Conservation (phyloP, 2,797 vertebrate species). For the Graptemys geographica region DNA sequence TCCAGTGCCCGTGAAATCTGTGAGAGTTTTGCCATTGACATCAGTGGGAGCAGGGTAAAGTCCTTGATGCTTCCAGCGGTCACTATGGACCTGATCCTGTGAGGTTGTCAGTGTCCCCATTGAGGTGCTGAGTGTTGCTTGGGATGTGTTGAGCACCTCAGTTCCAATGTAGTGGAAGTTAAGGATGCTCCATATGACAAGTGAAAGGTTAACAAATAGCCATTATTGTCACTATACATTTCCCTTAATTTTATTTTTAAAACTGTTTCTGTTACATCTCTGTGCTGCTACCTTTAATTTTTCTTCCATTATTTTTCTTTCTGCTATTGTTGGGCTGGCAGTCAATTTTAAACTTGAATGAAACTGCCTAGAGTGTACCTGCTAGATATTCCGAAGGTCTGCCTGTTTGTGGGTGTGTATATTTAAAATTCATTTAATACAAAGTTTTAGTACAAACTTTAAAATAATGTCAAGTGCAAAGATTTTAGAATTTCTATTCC, state of each 20-base stretch:
- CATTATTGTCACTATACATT: background rate
- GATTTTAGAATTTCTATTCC: slow-evolving; percentile 20
- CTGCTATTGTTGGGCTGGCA: background rate
- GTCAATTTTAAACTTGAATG: background rate
- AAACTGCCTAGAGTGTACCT: background rate
- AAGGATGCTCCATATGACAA: background rate
- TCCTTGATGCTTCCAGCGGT: fast-evolving
- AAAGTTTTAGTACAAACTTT: background rate
- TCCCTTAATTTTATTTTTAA: background rate
- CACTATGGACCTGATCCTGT: background rate
- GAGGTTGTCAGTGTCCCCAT: background rate
- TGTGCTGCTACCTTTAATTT: background rate
- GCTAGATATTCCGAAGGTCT: background rate
- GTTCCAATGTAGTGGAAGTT: background rate
- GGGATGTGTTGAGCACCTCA: background rate
- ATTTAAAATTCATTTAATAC: background rate
- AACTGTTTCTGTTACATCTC: background rate
- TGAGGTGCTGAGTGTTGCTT: background rate
- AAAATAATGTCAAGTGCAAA: background rate
- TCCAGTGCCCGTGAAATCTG: background rate
- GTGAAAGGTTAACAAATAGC: background rate
- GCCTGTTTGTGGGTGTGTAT: background rate
- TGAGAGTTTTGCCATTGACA: background rate
- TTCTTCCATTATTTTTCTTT: background rate
- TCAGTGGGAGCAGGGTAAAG: fast-evolving